A percentile compares a stretch with the other conserved stretches of the same genome.
Evolutionary conservation across 2,888 invertebrate genomes (phyloP).

Genomic region (Saturnia pavonia): DNA sequence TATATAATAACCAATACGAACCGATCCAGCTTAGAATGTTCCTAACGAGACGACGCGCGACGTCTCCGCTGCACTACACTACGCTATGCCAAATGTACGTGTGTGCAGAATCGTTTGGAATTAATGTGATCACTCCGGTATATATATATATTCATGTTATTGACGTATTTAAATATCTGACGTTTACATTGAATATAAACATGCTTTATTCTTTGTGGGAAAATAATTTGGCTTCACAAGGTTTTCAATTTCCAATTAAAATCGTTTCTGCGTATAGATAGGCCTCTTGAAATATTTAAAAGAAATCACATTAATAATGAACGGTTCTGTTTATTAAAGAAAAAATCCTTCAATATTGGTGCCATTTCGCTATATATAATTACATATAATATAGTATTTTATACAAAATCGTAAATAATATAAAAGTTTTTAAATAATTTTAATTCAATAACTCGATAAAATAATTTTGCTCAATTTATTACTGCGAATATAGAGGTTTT

Average conservation of each 20-base stretch:
- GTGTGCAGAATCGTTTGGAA: slow-evolving; percentile 4
- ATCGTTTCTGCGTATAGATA: no score
- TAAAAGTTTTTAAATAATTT: not conserved
- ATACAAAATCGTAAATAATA: not conserved
- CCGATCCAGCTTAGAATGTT: slow-evolving; percentile 13
- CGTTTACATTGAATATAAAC: no score
- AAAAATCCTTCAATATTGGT: slow-evolving; percentile 1
- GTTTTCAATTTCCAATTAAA: not conserved
- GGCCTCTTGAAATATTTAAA: not conserved
- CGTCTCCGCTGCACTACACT: no score
- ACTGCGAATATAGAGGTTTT: not conserved
- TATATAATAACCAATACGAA: not conserved
- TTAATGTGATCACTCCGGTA: not conserved
- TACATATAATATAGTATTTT: not conserved
- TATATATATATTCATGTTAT: not conserved
- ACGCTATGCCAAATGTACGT: slow-evolving; percentile 8
- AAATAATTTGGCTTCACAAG: not conserved
- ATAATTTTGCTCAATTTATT: not conserved
- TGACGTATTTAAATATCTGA: no score
- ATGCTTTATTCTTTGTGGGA: no score
- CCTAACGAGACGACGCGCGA: slow-evolving; percentile 7
- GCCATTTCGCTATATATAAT: not conserved
- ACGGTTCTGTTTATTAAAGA: not conserved
- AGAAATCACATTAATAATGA: slow-evolving; percentile 5
- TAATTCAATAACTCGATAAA: not conserved